Evolutionary conservation across 2,888 invertebrate species (phyloP), one percentile per base, ranked within the genome.

Genomic region (Parapristionchus giblindavisi): DNA sequence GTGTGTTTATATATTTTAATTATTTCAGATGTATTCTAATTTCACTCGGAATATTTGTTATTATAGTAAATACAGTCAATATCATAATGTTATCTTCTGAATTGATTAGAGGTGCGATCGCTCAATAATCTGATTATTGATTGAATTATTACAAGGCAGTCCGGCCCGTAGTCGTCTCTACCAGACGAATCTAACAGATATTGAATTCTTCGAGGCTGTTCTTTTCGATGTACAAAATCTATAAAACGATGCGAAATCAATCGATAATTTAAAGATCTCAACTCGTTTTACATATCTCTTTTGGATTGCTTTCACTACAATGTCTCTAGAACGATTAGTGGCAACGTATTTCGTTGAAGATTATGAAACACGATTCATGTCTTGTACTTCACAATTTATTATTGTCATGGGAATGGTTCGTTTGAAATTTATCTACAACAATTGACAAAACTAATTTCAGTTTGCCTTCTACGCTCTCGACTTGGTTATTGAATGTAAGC

Each of bases 341-440:
- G 65, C 65, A 8, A 65, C 65, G 17, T 66, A n/a, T 21, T 66
- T 48, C 66, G 51, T 66, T 21, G 34, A 66, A 51, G 66, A 66
- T 17, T 66, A 66, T n/a, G 66, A 66, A 32, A 66, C 17, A n/a
- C 27, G 66, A 48, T 66, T 66, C 66, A 48, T 51, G 3, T 29
- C 48, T 21, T 51, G 29, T n/a, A 66, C 14, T 1, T 66, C 66
- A 24, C 43, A 66, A 32, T 2, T 48, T 21, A 11, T 66, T 5
- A n/a, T 66, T 11, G 24, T 48, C 2, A 17, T n/a, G 1, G 43
- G 48, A 32, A 66, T 66, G 48, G 66, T 66, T 2, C 21, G 51
- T 51, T 54, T n/a, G n/a, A 43, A 8, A 17, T 43, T 17, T 14
- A 43, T 14, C 8, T 17, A 14, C 8, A 17, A 43, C 8, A 43